Evolutionary conservation across 2,797 vertebrate genomes (phyloP).

Genomic region (Phrynocephalus forsythii): DNA sequence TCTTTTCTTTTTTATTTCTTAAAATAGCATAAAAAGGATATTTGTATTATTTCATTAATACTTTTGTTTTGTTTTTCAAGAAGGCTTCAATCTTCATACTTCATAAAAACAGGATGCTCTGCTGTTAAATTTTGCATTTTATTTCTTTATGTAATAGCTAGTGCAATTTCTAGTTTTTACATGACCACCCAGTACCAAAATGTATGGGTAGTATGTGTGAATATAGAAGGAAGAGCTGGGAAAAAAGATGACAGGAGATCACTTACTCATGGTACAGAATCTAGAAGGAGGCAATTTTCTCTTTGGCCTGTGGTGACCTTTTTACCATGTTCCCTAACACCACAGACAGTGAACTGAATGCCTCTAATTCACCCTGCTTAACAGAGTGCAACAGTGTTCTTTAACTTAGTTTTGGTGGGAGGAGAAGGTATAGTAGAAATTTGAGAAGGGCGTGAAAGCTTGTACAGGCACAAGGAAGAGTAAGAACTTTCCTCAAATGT

Average conservation of each 20-base stretch:
- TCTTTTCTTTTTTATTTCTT: neutral
- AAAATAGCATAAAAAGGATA: neutral
- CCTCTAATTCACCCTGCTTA: conserved; percentile 81
- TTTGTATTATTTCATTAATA: fast-evolving
- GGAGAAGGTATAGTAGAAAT: conserved; percentile 81
- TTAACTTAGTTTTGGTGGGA: conserved; percentile 83
- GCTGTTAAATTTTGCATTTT: neutral
- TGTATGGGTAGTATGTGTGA: conserved; percentile 29
- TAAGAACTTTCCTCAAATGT: conserved; percentile 77
- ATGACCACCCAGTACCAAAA: neutral
- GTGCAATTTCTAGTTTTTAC: neutral
- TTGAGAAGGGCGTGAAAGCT: conserved; percentile 86
- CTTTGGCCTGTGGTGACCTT: conserved; percentile 85
- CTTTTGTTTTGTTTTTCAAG: neutral
- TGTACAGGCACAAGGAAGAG: conserved; percentile 72
- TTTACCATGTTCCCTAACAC: conserved; percentile 83
- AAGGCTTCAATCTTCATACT: neutral
- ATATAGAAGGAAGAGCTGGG: conserved; percentile 52
- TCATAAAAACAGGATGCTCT: neutral
- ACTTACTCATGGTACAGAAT: conserved; percentile 83
- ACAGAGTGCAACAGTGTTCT: conserved; percentile 84
- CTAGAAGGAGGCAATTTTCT: conserved; percentile 78
- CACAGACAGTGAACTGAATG: conserved; percentile 80
- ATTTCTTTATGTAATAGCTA: neutral
- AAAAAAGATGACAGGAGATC: conserved; percentile 84